Evolutionary conservation across 2,888 invertebrate genomes (phyloP).

Genomic region (Cylloceria caligata): DNA sequence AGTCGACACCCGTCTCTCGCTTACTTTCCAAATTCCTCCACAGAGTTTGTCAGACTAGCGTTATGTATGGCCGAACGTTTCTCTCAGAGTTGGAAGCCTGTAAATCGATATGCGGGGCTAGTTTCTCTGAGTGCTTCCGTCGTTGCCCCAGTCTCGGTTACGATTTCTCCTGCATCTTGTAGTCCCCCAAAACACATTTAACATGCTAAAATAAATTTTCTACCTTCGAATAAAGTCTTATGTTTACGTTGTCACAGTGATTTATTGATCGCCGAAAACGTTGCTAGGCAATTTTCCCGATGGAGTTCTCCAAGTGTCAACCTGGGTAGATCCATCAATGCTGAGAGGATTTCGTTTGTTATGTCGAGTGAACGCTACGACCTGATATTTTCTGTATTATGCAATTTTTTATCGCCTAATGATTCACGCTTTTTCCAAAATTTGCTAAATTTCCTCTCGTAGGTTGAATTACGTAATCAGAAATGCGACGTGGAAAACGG

Average conservation of each 20-base stretch:
- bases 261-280: neutral
- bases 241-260: neutral
- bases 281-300: too few species aligned
- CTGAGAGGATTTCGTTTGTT: neutral
- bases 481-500: neutral
- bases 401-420: neutral
- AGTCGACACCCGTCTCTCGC: neutral
- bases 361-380: neutral
- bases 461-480: neutral
- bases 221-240: slow-evolving; percentile 1
- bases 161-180: slow-evolving; percentile 13
- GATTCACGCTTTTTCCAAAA: neutral
- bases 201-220: slow-evolving; percentile 23
- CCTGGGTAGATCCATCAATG: neutral
- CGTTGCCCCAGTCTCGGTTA: neutral
- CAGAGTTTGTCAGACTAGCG: slow-evolving; percentile 3
- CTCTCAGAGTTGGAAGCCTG: slow-evolving; percentile 1
- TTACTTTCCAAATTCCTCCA: neutral
- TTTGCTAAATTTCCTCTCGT: neutral
- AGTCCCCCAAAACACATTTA: slow-evolving; percentile 21
- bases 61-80: slow-evolving; percentile 17
- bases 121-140: slow-evolving; percentile 31
- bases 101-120: slow-evolving; percentile 23
- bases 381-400: neutral
- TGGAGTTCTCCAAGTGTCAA: neutral